These are phyloP conservation scores for Archivesica marissinica DNA, from an alignment of 1,140 invertebrate species.

Conservation along the genomic window DNA sequence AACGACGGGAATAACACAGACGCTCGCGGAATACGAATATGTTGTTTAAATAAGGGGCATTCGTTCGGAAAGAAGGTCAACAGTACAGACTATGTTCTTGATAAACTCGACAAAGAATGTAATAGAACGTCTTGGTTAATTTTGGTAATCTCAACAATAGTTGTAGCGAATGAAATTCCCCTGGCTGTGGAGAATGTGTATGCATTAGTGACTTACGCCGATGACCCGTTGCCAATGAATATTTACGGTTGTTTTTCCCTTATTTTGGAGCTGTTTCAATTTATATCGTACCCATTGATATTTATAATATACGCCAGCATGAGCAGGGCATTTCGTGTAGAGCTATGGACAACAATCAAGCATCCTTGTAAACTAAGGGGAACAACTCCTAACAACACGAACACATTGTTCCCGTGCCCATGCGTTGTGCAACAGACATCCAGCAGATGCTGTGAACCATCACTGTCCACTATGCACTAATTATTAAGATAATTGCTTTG, in stretches of 20 bases:
- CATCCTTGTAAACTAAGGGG: not conserved
- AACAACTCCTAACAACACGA: not conserved
- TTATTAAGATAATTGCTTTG: no score
- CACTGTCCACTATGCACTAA: no score
- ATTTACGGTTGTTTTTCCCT: conserved; percentile 14
- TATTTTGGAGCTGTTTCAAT: no score
- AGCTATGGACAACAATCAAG: not conserved
- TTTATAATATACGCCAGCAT: conserved; percentile 38
- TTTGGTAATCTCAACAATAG: not conserved
- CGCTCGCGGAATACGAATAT: not conserved
- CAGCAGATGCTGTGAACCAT: no score
- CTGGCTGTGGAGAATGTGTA: not conserved
- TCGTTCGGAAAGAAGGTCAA: not conserved
- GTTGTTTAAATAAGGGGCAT: not conserved
- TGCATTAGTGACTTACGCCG: not conserved
- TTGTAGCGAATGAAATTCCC: conserved; percentile 19
- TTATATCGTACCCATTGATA: conserved; percentile 32
- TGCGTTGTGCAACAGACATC: not conserved
- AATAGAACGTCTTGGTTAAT: conserved; percentile 33
- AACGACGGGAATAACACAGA: not conserved
- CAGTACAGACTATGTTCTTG: not conserved
- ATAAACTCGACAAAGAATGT: conserved; percentile 38
- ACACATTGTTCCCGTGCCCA: conserved; percentile 29
- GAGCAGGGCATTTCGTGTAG: conserved; percentile 25
- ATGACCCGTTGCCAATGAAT: not conserved